Conservation (phyloP, 2,113 vertebrate genomes). For the Lamprologus tigripictilis region DNA sequence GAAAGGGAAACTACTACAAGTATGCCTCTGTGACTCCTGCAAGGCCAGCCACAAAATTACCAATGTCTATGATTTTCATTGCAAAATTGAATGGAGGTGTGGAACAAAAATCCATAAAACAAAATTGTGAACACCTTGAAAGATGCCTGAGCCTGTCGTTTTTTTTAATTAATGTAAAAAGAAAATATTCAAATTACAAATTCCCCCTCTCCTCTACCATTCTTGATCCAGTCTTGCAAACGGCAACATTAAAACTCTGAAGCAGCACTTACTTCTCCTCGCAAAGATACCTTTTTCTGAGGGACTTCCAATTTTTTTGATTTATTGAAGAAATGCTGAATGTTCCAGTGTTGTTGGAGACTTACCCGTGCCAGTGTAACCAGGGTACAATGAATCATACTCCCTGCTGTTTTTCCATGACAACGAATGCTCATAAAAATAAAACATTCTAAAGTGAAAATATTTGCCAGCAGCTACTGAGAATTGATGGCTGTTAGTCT, state of each 20-base stretch:
- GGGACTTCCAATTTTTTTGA: not conserved
- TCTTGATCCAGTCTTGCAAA: not conserved
- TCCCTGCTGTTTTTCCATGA: constrained; percentile 20
- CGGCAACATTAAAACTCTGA: not conserved
- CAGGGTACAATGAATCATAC: not conserved
- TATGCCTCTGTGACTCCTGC: not conserved
- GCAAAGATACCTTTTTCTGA: not conserved
- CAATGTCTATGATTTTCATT: not conserved
- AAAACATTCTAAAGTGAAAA: constrained; percentile 1
- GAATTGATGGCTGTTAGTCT: not conserved
- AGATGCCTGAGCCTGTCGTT: not conserved
- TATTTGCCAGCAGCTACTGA: constrained; percentile 8
- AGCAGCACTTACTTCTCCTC: not conserved
- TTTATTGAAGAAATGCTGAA: not conserved
- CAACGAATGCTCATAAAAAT: constrained; percentile 26
- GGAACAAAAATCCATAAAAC: not conserved
- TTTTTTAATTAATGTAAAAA: not conserved
- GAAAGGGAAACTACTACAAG: not conserved
- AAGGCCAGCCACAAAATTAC: not conserved
- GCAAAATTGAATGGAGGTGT: not conserved
- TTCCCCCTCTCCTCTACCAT: not conserved
- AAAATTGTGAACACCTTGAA: not conserved
- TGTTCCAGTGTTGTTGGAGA: not conserved
- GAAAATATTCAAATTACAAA: not conserved
- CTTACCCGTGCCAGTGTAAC: not conserved